Evolutionary conservation across 2,888 invertebrate genomes (phyloP), one percentile per base, ranked within the genome.

Genomic region (Adineta ricciae): DNA sequence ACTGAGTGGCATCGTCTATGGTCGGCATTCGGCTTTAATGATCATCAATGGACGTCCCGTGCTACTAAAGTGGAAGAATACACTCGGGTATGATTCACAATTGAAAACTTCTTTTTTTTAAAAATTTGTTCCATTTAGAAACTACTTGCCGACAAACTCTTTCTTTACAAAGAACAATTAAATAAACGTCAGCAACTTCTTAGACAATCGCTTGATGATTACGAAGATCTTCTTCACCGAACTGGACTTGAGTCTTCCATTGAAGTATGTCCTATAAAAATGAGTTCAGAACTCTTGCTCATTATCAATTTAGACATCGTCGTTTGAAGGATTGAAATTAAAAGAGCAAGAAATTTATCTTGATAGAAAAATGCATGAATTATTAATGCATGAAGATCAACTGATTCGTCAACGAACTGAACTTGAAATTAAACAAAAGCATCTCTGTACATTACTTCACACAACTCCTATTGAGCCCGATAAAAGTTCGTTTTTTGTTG

Each of bases 341-440:
- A 78, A 78, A 41, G 78, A 78, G n/a, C 38, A 78, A 38, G 78
- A 78, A 78, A 38, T 78, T 11, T 78, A 78, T 78, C 38, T 78
- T 9, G 78, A 78, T 38, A 41, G n/a, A 78, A 78, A 78, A 78
- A 41, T 78, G 41, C 78, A 78, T 24, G 38, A 38, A n/a, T n/a
- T 78, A n/a, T 8, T 38, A 41, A n/a, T 78, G 2, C 38, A 78
- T 1, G 78, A 78, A 78, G 78, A 41, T 7, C 78, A 78, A 78
- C n/a, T 78, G 2, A 24, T 78, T 41, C 78, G 36, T 78, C 41
- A 32, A 78, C 1, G 38, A 78, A 24, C 24, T 78, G 41, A 78
- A 41, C 41, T 78, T 41, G 38, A 41, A n/a, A 41, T 14, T 21
- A 78, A 78, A 78, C n/a, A 78, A 41, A 78, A 38, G 0, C 24